Conservation (phyloP, 2,888 invertebrate genomes). For the Protodeltote pygarga region DNA sequence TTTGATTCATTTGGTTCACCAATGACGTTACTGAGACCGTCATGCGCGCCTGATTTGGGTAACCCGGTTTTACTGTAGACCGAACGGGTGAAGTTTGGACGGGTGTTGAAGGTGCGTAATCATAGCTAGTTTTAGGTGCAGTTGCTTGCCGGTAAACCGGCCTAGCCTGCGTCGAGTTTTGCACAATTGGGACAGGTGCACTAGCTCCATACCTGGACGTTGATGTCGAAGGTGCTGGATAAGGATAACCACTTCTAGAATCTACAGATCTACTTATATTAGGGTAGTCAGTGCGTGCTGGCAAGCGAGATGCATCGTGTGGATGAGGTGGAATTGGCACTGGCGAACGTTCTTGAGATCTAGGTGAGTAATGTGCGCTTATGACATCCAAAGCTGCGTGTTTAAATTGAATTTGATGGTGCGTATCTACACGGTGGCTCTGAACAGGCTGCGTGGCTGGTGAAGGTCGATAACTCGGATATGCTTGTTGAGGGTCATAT, state of each 20-base stretch:
- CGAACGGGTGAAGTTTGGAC: constrained; percentile 76
- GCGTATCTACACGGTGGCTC: constrained; percentile 72
- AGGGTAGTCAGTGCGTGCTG: constrained; percentile 69
- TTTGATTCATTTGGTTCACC: constrained; percentile 82
- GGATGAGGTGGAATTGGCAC: constrained; percentile 65
- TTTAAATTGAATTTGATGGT: constrained; percentile 73
- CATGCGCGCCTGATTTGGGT: constrained; percentile 77
- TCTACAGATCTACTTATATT: constrained; percentile 66
- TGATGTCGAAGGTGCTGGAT: constrained; percentile 74
- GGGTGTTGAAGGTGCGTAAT: constrained; percentile 66
- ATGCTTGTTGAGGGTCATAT: constrained; percentile 80
- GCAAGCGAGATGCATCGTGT: constrained; percentile 67
- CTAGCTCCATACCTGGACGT: constrained; percentile 67
- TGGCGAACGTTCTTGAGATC: constrained; percentile 70
- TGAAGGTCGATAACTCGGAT: constrained; percentile 77
- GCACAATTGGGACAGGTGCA: constrained; percentile 64
- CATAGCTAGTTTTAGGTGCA: constrained; percentile 72
- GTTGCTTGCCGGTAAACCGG: constrained; percentile 65
- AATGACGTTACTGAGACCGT: constrained; percentile 83
- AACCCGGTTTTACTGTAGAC: constrained; percentile 71
- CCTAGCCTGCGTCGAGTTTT: constrained; percentile 67
- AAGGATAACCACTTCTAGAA: constrained; percentile 68
- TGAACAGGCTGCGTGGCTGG: constrained; percentile 66
- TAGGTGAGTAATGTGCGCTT: constrained; percentile 66
- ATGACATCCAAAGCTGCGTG: constrained; percentile 67